phyloP scores from a whole-genome alignment of 2,888 invertebrate genomes.

The Ceraclea dissimilis region DNA sequence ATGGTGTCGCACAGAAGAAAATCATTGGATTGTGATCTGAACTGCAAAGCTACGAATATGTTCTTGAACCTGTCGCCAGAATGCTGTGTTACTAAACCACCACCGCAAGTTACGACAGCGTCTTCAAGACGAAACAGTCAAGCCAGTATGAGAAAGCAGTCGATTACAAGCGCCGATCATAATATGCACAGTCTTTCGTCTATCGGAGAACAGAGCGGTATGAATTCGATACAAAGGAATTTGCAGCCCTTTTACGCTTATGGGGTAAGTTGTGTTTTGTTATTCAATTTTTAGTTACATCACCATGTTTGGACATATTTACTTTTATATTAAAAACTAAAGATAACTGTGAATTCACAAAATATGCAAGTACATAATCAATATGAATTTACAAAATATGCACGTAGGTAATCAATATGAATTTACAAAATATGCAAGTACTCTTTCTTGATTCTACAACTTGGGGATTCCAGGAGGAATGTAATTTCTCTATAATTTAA shows the following conservation, averaged over 20 bases:
- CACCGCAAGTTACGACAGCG: background rate
- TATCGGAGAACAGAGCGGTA: slow-evolving; percentile 14
- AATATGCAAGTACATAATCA: no score
- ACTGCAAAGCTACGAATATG: slow-evolving; percentile 39
- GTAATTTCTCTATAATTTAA: no score
- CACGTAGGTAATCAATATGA: no score
- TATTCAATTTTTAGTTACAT: background rate
- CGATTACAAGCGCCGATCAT: slow-evolving; percentile 21
- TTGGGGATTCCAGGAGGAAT: no score
- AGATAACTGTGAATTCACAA: no score
- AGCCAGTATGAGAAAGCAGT: slow-evolving; percentile 30
- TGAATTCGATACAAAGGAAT: slow-evolving; percentile 7
- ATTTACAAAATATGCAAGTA: no score
- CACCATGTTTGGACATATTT: background rate
- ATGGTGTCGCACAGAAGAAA: slow-evolving; percentile 34
- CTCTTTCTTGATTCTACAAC: no score
- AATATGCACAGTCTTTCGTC: slow-evolving; percentile 17
- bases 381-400: no score
- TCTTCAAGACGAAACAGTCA: slow-evolving; percentile 25
- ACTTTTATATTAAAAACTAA: background rate
- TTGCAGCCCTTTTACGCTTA: slow-evolving; percentile 17
- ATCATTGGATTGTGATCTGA: slow-evolving; percentile 37
- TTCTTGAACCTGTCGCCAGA: slow-evolving; percentile 51
- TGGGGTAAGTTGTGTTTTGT: slow-evolving; percentile 18
- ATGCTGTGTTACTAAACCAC: slow-evolving; percentile 42